Evolutionary conservation across 2,888 invertebrate genomes (phyloP), one percentile per base, ranked within the genome.

Genomic region (Homarus gammarus): DNA sequence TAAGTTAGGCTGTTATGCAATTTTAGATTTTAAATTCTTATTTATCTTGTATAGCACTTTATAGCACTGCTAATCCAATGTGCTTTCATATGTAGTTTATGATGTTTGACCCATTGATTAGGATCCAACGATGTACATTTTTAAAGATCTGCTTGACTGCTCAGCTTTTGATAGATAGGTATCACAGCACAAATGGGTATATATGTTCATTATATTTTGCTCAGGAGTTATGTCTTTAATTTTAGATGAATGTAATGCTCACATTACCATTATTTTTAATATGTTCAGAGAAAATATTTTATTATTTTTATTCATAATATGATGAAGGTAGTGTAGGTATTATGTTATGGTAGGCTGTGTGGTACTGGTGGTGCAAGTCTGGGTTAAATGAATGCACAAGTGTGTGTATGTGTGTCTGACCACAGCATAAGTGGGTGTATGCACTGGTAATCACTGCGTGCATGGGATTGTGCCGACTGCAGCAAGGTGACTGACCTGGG

Each of bases 401-500:
- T 79, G 78, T 79, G 22, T 85, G 56, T 64, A 33, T 78, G 68
- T 77, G 78, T 64, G 51, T 78, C 61, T 84, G 68, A 68, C 68
- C 64, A 84, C 56, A 36, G 86, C 79, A 79, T 86, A 79, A 79
- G 78, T 87, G 87, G 79, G 56, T 87, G 87, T 82, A 56, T 82
- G 82, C 87, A 87, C 87, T 73, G 64, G 82, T 87, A 82, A 73
- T 87, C 87, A 87, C 87, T 75, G 87, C 75, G 82, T 87, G 87
- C 82, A 82, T 87, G 87, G 82, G 87, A 82, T 82, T 87, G 87
- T 87, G 87, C 73, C 61, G 82, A 64, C 82, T 87, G 82, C 87
- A 87, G 82, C 82, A 79, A 79, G 84, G 83, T 90, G 84, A 90
- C 87, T 90, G 83, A 90, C 83, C 68, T 87, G 87, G 87, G 90